Evolutionary conservation across 2,888 invertebrate genomes (phyloP).

Genomic region (Drosophila meridiana): DNA sequence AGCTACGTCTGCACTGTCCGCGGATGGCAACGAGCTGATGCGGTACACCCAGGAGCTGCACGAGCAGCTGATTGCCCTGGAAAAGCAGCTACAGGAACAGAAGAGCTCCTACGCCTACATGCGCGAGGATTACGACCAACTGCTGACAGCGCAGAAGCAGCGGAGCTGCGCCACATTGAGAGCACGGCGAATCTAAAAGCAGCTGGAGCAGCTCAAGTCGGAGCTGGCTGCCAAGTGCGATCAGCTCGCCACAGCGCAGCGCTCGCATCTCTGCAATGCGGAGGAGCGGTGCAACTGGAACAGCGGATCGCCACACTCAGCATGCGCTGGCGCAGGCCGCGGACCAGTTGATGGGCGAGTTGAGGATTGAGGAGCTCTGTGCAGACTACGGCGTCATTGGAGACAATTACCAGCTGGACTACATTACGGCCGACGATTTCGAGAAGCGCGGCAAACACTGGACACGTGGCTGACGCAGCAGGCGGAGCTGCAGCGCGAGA

Average conservation of each 20-base stretch:
- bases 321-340: slow-evolving; percentile 74
- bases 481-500: slow-evolving; percentile 71
- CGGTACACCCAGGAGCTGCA: slow-evolving; percentile 72
- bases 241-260: slow-evolving; percentile 45
- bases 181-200: slow-evolving; percentile 67
- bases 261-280: slow-evolving; percentile 48
- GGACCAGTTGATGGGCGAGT: slow-evolving; percentile 71
- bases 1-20: slow-evolving; percentile 77
- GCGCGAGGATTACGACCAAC: slow-evolving; percentile 81
- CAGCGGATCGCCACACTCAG: slow-evolving; percentile 70
- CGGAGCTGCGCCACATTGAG: slow-evolving; percentile 74
- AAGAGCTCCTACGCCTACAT: slow-evolving; percentile 78
- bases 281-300: slow-evolving; percentile 77
- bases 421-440: slow-evolving; percentile 81
- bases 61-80: slow-evolving; percentile 66
- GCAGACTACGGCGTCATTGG: slow-evolving; percentile 81
- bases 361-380: slow-evolving; percentile 72
- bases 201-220: slow-evolving; percentile 64
- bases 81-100: slow-evolving; percentile 70
- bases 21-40: slow-evolving; percentile 74
- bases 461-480: slow-evolving; percentile 56
- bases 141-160: slow-evolving; percentile 66
- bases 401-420: slow-evolving; percentile 82
- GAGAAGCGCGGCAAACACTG: slow-evolving; percentile 61
- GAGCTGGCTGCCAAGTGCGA: slow-evolving; percentile 32